Evolutionary conservation across 2,888 invertebrate genomes (phyloP).

Genomic region (Pachydiplax longipennis): DNA sequence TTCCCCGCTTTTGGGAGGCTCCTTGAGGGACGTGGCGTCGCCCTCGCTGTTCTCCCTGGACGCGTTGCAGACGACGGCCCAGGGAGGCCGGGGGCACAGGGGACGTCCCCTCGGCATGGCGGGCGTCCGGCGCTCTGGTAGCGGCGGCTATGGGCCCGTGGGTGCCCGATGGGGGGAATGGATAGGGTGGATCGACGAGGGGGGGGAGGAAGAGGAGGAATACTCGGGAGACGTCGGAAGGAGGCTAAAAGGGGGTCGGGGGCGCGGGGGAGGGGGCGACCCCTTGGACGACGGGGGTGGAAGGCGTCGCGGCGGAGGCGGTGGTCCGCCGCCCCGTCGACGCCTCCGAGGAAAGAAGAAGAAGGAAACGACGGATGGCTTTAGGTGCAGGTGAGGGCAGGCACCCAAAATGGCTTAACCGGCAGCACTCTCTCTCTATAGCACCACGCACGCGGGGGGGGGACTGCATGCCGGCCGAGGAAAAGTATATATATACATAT

Average conservation of each 20-base stretch:
- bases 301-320: slow-evolving; percentile 30
- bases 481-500: too few relatives aligned
- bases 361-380: slow-evolving; percentile 24
- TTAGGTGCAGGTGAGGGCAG: slow-evolving; percentile 40
- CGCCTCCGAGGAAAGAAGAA: slow-evolving; percentile 38
- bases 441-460: slow-evolving; percentile 32
- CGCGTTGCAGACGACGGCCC: not conserved
- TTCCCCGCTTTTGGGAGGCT: slow-evolving; percentile 14
- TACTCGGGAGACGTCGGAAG: slow-evolving; percentile 8
- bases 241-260: slow-evolving; percentile 35
- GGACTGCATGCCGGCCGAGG: slow-evolving; percentile 37
- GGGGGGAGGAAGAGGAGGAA: not conserved
- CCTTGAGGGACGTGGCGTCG: slow-evolving; percentile 2
- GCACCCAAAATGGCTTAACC: slow-evolving; percentile 39
- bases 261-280: slow-evolving; percentile 16
- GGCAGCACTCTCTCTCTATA: slow-evolving; percentile 35
- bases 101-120: slow-evolving; percentile 1
- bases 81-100: not conserved
- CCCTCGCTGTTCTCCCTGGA: slow-evolving; percentile 21
- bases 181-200: slow-evolving; percentile 28
- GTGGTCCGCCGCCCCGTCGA: slow-evolving; percentile 21
- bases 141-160: not conserved
- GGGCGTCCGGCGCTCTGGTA: slow-evolving; percentile 7
- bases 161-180: slow-evolving; percentile 23
- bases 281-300: slow-evolving; percentile 40